A percentile compares a stretch with the other conserved stretches of the same genome.
Evolutionary conservation across 2,888 invertebrate genomes (phyloP).

Genomic region (Lasius platythorax): DNA sequence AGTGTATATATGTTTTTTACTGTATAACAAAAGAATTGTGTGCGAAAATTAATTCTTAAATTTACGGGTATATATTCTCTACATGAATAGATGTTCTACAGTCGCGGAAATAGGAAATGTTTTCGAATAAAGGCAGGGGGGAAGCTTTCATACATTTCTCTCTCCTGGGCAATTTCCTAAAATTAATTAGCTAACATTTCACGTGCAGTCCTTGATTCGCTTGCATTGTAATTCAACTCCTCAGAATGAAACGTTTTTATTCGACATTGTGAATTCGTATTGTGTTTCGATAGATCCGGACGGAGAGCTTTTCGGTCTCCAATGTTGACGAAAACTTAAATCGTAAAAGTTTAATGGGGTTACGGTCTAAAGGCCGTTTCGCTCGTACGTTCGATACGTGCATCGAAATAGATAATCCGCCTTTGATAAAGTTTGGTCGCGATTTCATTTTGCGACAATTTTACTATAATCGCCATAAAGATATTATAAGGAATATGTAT

Average conservation of each 20-base stretch:
- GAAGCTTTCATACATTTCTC: not conserved
- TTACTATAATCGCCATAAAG: not conserved
- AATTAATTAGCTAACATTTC: constrained; percentile 40
- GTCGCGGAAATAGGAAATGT: not conserved
- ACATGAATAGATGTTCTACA: not conserved
- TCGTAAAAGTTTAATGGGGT: constrained; percentile 81
- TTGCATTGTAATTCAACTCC: constrained; percentile 29
- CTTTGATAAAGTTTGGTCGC: constrained; percentile 27
- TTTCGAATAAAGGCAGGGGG: not conserved
- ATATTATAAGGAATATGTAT: not conserved
- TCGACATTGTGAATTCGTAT: constrained; percentile 37
- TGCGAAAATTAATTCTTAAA: not conserved
- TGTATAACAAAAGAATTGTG: not conserved
- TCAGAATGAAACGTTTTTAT: constrained; percentile 46
- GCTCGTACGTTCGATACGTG: constrained; percentile 26
- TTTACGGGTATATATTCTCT: not conserved
- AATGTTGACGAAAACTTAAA: constrained; percentile 76
- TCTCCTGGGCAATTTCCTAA: constrained; percentile 4
- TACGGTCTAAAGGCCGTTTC: constrained; percentile 54
- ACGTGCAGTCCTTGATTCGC: not conserved
- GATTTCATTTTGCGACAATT: not conserved
- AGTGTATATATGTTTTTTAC: not conserved
- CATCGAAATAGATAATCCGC: constrained; percentile 62
- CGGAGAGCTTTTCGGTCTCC: constrained; percentile 33
- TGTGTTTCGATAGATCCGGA: constrained; percentile 40